phyloP scores from a whole-genome alignment of 1,140 invertebrate species.

The Drosophila erecta region DNA sequence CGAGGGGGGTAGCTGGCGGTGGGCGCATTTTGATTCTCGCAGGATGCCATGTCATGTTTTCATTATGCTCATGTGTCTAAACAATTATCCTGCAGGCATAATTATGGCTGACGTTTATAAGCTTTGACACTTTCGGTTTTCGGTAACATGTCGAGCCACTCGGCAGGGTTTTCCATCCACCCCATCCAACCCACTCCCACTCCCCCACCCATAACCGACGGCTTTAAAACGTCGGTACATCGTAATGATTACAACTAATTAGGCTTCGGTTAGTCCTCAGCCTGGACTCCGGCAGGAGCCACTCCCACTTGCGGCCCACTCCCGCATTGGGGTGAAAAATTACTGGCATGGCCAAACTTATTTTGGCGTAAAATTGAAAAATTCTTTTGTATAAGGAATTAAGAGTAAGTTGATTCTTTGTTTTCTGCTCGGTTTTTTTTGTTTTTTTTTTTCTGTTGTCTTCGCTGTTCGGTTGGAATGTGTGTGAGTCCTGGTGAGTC shows the following conservation, averaged over 20 bases:
- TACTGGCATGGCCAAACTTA: slow-evolving; percentile 82
- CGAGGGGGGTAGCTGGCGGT: neutral
- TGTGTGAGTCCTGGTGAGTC: neutral
- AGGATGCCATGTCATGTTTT: slow-evolving; percentile 84
- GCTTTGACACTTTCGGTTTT: slow-evolving; percentile 84
- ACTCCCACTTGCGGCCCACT: neutral
- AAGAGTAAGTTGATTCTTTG: slow-evolving; percentile 72
- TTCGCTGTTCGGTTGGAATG: slow-evolving; percentile 13
- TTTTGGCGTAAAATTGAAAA: slow-evolving; percentile 85
- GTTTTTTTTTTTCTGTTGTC: slow-evolving; percentile 3
- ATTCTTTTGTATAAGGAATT: slow-evolving; percentile 81
- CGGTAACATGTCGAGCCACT: slow-evolving; percentile 64
- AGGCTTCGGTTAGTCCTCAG: slow-evolving; percentile 10
- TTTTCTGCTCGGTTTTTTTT: slow-evolving; percentile 13
- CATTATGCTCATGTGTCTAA: slow-evolving; percentile 84
- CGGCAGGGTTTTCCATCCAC: slow-evolving; percentile 13
- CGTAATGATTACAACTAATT: slow-evolving; percentile 70
- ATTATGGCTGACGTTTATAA: slow-evolving; percentile 84
- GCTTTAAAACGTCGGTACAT: slow-evolving; percentile 42
- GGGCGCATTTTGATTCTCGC: slow-evolving; percentile 70
- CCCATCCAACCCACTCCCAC: neutral
- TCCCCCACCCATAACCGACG: neutral
- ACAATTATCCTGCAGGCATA: slow-evolving; percentile 84
- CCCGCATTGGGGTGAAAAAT: slow-evolving; percentile 69
- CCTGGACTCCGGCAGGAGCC: neutral